phyloP scores from a whole-genome alignment of 2,797 vertebrate genomes.

The Acrossocheilus wenchowensis region DNA sequence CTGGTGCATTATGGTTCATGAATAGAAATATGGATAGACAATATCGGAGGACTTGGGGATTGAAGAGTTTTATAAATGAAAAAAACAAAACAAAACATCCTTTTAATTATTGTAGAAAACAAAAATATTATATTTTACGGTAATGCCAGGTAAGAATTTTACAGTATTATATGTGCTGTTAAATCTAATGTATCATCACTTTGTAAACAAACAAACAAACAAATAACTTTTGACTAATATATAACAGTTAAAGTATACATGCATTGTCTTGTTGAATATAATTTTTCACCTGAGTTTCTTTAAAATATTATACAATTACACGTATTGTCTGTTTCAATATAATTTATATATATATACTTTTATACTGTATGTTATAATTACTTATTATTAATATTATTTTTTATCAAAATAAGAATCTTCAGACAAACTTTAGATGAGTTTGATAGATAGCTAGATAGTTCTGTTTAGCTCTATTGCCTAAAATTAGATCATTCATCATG shows the following conservation, averaged over 20 bases:
- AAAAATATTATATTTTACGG: neutral
- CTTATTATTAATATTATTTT: too few species aligned
- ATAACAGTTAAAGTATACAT: neutral
- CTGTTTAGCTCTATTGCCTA: too few species aligned
- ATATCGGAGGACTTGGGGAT: neutral
- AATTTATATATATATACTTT: neutral
- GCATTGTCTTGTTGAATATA: neutral
- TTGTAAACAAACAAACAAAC: neutral
- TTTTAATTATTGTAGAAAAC: neutral
- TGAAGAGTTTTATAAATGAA: neutral
- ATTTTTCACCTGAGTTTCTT: neutral
- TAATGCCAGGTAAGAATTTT: neutral
- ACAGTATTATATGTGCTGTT: neutral
- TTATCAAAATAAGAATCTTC: too few species aligned
- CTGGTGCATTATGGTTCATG: slow-evolving; percentile 8
- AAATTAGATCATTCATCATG: too few species aligned
- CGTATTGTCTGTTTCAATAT: neutral
- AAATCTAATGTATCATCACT: neutral
- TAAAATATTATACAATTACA: too few species aligned
- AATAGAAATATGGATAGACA: neutral
- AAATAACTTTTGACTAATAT: neutral
- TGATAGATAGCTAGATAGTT: too few species aligned
- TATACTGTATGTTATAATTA: too few species aligned
- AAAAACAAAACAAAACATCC: neutral
- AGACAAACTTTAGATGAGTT: too few species aligned